Percentiles rank a stretch among this genome's conserved stretches.
phyloP scores from a whole-genome alignment of 2,113 vertebrate species.

The Phyllostomus hastatus region DNA sequence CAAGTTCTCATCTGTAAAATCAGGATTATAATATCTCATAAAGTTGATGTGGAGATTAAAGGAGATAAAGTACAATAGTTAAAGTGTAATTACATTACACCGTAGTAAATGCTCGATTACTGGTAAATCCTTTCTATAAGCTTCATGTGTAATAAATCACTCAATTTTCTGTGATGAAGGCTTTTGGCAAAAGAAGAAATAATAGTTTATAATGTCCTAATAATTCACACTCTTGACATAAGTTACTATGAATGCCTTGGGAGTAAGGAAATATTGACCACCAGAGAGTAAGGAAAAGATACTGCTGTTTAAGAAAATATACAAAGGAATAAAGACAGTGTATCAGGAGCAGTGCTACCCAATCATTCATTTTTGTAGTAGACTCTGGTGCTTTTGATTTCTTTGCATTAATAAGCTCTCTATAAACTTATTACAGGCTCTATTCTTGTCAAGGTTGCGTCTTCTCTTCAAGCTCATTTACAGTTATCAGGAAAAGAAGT shows the following conservation, averaged over 20 bases:
- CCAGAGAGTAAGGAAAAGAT: slow-evolving; percentile 1
- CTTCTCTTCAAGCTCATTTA: slow-evolving; percentile 85
- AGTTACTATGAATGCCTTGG: not conserved
- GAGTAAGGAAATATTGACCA: not conserved
- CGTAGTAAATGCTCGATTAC: not conserved
- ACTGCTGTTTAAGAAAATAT: not conserved
- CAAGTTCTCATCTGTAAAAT: not conserved
- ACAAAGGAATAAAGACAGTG: not conserved
- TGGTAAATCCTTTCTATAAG: not conserved
- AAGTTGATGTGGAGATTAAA: not conserved
- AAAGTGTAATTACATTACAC: not conserved
- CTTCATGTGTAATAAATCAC: not conserved
- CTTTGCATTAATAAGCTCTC: slow-evolving; percentile 44
- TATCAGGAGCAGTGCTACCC: not conserved
- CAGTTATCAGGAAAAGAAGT: slow-evolving; percentile 86
- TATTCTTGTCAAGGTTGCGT: slow-evolving; percentile 88
- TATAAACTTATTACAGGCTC: slow-evolving; percentile 81
- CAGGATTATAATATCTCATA: not conserved
- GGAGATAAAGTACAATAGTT: not conserved
- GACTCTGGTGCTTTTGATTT: slow-evolving; percentile 9
- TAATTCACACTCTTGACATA: not conserved
- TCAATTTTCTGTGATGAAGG: not conserved
- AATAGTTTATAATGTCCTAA: not conserved
- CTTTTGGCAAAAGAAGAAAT: not conserved
- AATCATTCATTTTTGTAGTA: not conserved